Percentiles rank a stretch among this genome's conserved stretches.
Conservation (phyloP, 2,888 invertebrate genomes). For the Lochmaea capreae region DNA sequence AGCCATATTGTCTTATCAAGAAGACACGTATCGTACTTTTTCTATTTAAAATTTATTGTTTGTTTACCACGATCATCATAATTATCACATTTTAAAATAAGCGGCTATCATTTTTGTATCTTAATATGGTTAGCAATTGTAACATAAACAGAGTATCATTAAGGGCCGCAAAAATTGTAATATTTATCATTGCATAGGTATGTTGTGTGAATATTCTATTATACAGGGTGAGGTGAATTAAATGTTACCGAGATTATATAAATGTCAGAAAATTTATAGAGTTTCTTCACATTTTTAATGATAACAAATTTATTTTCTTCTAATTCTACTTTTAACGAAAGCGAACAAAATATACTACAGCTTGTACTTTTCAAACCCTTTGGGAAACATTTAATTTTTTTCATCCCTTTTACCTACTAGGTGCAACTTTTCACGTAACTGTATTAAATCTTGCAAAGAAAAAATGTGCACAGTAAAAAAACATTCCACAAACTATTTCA, state of each 20-base stretch:
- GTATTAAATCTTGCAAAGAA: constrained; percentile 9
- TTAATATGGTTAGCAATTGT: constrained; percentile 46
- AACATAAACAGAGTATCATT: constrained; percentile 41
- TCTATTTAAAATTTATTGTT: constrained; percentile 23
- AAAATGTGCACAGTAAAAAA: constrained; percentile 18
- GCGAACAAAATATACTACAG: too few species aligned
- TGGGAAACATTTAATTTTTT: constrained; percentile 11
- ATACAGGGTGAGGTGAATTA: constrained; percentile 18
- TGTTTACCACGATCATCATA: constrained; percentile 30
- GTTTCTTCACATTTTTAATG: too few species aligned
- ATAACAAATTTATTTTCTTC: too few species aligned
- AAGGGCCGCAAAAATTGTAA: constrained; percentile 37
- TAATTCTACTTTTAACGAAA: background rate
- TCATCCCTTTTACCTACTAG: constrained; percentile 11
- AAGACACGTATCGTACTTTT: constrained; percentile 13
- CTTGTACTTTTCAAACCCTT: background rate
- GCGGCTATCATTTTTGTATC: constrained; percentile 58
- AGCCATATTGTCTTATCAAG: constrained; percentile 20
- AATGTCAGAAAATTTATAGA: background rate
- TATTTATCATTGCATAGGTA: constrained; percentile 40
- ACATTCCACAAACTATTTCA: constrained; percentile 33
- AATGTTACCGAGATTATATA: constrained; percentile 29
- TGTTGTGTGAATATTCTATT: constrained; percentile 41
- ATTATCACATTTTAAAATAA: constrained; percentile 40
- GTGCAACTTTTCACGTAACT: constrained; percentile 23